These are phyloP conservation scores for Coccyzus lansbergi DNA, from an alignment of 2,797 vertebrate species.

Conservation along the genomic window DNA sequence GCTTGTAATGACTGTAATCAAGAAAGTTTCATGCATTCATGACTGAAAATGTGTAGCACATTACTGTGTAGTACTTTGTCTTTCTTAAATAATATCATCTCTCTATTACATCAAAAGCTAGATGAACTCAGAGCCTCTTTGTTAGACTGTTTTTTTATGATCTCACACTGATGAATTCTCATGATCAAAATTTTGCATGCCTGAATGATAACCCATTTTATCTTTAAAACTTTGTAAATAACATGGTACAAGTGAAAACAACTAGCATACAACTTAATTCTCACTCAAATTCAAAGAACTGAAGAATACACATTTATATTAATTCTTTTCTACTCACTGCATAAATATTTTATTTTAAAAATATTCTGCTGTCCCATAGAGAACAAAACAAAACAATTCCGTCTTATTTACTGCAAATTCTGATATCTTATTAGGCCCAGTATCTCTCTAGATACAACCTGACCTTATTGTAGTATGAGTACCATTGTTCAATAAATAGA, in stretches of 20 bases:
- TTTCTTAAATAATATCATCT: not conserved
- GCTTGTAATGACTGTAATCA: not conserved
- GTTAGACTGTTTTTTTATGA: not conserved
- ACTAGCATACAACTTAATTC: not conserved
- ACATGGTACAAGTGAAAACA: not conserved
- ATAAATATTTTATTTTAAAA: not conserved
- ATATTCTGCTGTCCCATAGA: not conserved
- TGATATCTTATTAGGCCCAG: not conserved
- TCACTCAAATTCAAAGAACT: not conserved
- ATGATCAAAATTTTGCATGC: not conserved
- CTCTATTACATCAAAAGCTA: not conserved
- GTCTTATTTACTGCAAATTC: not conserved
- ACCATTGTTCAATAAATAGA: not conserved
- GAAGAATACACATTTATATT: not conserved
- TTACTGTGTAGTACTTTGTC: not conserved
- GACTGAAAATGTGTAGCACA: not conserved
- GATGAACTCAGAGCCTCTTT: not conserved
- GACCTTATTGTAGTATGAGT: not conserved
- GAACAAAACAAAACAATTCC: not conserved
- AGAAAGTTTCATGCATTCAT: not conserved
- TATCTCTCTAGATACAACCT: not conserved
- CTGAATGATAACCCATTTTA: not conserved
- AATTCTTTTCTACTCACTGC: not conserved
- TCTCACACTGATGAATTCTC: not conserved
- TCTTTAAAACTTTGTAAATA: not conserved